These are phyloP conservation scores for Heliocidaris tuberculata DNA, from an alignment of 35 echinoderm and acorn worm species.

Conservation along the genomic window DNA sequence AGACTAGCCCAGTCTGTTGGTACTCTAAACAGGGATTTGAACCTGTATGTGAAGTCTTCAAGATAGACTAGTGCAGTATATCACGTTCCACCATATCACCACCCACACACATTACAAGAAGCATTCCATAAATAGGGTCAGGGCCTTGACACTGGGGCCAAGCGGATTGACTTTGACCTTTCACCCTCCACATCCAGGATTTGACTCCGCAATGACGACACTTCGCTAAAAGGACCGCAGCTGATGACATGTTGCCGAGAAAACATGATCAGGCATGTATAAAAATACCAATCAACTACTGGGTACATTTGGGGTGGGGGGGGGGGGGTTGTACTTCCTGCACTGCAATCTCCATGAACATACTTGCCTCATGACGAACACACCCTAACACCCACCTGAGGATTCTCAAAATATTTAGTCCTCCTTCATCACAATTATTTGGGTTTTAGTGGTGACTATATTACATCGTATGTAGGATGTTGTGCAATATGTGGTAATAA, in stretches of 20 bases:
- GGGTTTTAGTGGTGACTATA: background rate
- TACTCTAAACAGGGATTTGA: too few relatives aligned
- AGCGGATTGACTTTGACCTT: background rate
- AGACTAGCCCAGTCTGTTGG: too few relatives aligned
- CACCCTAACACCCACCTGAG: background rate
- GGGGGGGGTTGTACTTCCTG: background rate
- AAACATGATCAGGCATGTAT: background rate
- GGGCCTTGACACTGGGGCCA: background rate
- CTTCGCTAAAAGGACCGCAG: background rate
- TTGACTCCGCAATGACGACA: background rate
- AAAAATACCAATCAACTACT: background rate
- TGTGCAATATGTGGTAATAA: constrained; percentile 17
- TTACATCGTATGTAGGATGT: background rate
- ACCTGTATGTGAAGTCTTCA: background rate
- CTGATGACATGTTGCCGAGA: background rate
- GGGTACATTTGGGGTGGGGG: too few relatives aligned
- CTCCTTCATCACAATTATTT: background rate
- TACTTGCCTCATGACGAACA: background rate
- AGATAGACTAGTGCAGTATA: background rate
- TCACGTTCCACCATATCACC: background rate
- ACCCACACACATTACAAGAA: background rate
- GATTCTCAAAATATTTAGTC: background rate
- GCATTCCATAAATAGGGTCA: background rate
- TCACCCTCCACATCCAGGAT: background rate
- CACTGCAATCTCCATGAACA: background rate